Evolutionary conservation across 2,797 vertebrate genomes (phyloP), one percentile per base, ranked within the genome.

Genomic region (Ptychobarbus kaznakovi): DNA sequence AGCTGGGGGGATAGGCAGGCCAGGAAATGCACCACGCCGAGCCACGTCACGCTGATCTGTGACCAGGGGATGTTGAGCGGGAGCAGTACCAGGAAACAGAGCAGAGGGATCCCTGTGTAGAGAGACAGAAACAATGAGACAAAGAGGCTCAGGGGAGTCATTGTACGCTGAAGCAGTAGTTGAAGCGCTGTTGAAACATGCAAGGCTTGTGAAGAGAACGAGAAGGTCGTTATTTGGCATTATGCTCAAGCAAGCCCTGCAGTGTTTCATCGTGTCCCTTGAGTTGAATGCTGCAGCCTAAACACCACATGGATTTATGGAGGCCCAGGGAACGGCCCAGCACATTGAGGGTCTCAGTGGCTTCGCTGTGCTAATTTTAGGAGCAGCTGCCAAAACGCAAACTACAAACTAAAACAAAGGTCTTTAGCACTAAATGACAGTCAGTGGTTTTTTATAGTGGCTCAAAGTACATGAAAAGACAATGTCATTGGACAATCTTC

Each of bases 31-130:
- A 96, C 96, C 89, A 97, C 94, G 18, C 96, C 96, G 89, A 98
- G 91, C 97, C 97, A 98, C 0, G 96, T 96, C 74, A 96, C 95
- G 35, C 95, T 96, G 94, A 98, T 95, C 93, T 97, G 96, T 22
- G 95, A 94, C 97, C 97, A 97, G 81, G 97, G 97, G 92, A 97
- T 95, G 93, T 96, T 96, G 89, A 97, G 95, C 0, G 97, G 97
- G 89, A 98, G 94, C 91, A 98, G 94, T 92, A 98, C 95, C 92
- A 97, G 92, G 93, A 97, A 97, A 86, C 95, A 96, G 84, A 98
- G 92, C 91, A 97, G 90, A 82, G 97, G 96, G 90, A 97, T 96
- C 87, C 95, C 95, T 96, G 91, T 0, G 61, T 18, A 77, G 35
- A 44, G 4, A 78, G 28, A 13, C 20, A 80, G 18, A 42, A 51